Evolutionary conservation across 2,113 vertebrate genomes (phyloP).

Genomic region (Cacatua alba): DNA sequence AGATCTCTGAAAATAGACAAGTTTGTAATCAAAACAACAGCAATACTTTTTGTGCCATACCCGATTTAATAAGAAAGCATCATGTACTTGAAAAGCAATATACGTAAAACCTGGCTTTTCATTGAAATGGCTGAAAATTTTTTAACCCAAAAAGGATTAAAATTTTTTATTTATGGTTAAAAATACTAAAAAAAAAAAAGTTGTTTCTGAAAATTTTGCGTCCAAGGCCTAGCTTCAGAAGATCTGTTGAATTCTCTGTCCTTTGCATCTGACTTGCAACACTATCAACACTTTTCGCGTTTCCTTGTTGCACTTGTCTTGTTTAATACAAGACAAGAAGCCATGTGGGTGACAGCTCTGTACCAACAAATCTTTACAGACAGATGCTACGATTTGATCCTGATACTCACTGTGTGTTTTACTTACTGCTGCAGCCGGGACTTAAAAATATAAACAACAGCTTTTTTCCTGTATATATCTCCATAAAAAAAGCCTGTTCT

Average conservation of each 20-base stretch:
- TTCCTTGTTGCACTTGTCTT: slow-evolving; percentile 27
- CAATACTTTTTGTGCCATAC: neutral
- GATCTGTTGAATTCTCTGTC: neutral
- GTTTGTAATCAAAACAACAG: neutral
- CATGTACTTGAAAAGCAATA: neutral
- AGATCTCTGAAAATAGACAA: neutral
- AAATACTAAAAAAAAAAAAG: neutral
- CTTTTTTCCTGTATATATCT: neutral
- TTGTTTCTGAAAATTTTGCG: neutral
- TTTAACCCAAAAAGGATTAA: neutral
- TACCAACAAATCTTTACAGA: slow-evolving; percentile 32
- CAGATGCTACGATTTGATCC: slow-evolving; percentile 33
- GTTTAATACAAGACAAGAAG: slow-evolving; percentile 12
- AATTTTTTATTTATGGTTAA: neutral
- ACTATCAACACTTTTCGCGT: slow-evolving; percentile 11
- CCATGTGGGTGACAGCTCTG: slow-evolving; percentile 20
- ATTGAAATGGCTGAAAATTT: neutral
- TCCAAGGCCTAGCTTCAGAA: neutral
- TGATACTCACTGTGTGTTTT: slow-evolving; percentile 23
- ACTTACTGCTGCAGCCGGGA: neutral
- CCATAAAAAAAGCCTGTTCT: neutral
- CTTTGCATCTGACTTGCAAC: neutral
- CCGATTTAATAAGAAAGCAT: neutral
- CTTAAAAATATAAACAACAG: neutral
- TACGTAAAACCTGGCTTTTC: neutral